Evolutionary conservation across 37 sponge, comb jelly and placozoan species (phyloP).

Genomic region (Oopsacas minuta): DNA sequence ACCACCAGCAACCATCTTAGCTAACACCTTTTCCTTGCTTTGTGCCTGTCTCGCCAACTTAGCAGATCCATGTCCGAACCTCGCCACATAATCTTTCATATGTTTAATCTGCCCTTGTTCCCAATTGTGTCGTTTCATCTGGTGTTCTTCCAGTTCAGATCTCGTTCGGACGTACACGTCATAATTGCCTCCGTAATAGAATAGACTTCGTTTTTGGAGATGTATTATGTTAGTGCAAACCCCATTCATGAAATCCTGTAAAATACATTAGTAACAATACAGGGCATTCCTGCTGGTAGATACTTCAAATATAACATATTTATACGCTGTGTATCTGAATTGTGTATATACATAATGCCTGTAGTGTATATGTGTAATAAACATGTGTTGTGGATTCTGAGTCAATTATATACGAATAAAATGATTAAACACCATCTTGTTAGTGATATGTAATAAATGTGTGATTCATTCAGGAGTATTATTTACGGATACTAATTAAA

Average conservation of each 20-base stretch:
- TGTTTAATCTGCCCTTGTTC: conserved; percentile 87
- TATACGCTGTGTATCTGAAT: no score
- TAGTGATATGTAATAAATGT: no score
- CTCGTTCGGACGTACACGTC: conserved; percentile 76
- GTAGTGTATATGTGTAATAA: no score
- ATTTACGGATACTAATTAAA: no score
- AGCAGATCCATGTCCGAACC: conserved; percentile 81
- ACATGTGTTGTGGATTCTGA: no score
- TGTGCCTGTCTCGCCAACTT: conserved; percentile 88
- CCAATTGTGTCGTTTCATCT: conserved; percentile 95
- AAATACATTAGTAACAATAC: neutral
- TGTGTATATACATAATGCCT: no score
- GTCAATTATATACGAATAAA: no score
- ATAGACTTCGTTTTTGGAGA: conserved; percentile 36
- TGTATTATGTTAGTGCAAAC: conserved; percentile 95
- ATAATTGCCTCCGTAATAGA: conserved; percentile 82
- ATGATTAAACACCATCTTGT: no score
- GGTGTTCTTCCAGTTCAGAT: conserved; percentile 79
- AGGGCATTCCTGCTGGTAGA: no score
- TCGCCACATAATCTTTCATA: conserved; percentile 92
- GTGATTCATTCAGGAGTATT: no score
- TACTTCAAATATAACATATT: no score
- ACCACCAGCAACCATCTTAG: conserved; percentile 88
- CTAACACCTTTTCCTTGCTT: conserved; percentile 87
- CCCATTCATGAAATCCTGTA: conserved; percentile 77